Evolutionary conservation across 2,797 vertebrate genomes (phyloP), one percentile per base, ranked within the genome.

Genomic region (Delichon dasypus): DNA sequence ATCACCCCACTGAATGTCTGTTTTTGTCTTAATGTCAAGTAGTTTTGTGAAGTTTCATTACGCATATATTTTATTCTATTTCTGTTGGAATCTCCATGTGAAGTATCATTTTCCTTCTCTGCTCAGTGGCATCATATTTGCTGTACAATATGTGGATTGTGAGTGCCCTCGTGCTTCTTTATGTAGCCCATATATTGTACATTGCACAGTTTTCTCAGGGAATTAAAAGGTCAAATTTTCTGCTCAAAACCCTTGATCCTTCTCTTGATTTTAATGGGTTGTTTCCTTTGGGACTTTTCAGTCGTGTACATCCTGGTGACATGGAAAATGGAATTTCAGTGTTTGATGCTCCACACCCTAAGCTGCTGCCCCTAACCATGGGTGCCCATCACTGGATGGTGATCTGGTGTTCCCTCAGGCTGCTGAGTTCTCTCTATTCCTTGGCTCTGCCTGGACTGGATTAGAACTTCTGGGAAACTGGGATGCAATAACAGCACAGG

Each of bases 1-100:
- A 74, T 95, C 51, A 18, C 84, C 87, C 61, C 95, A 77, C 62
- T 87, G 85, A 89, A 93, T 71, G 75, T 57, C 93, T 96, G 68
- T 17, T 97, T 97, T 94, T 72, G n/a, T 93, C 74, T 96, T 94
- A 96, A 94, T 93, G 93, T 86, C 38, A 26, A 80, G 42, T 54
- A 51, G 21, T 73, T 95, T 95, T 7, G 38, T 92, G 85, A 91
- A 90, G 84, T 77, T 94, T 93, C 70, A 82, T 85, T 73, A 34
- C 64, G 94, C 91, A 89, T 89, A 78, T 44, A 62, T 90, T 30
- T 83, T 38, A 67, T 80, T 93, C 85, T 96, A 25, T 95, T 96
- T 93, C 92, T 91, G 51, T 92, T 85, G 85, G 86, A 95, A 77
- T 42, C 30, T 76, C 47, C 42, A 45, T 64, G 22, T 81, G 83